Conservation (phyloP, 2,113 vertebrate species). For the Malaclemys terrapin region DNA sequence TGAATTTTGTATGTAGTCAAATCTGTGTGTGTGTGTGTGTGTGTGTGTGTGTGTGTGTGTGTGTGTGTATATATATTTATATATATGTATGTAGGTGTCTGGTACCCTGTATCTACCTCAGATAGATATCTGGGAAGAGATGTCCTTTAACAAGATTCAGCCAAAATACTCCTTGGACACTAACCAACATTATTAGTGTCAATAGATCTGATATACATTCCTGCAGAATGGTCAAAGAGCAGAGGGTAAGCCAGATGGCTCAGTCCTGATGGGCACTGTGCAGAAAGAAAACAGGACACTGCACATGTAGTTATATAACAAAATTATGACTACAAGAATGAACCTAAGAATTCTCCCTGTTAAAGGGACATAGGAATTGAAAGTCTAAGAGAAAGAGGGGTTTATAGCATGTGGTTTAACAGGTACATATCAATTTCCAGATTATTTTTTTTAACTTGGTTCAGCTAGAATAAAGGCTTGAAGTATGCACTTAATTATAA, state of each 20-base stretch:
- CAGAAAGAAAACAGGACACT: neutral
- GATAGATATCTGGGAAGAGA: neutral
- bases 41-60: accelerated
- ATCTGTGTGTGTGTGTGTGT: neutral
- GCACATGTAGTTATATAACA: neutral
- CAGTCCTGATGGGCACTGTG: neutral
- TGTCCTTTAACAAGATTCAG: neutral
- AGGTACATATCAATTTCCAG: neutral
- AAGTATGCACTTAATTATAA: neutral
- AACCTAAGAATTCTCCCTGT: neutral
- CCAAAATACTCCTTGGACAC: neutral
- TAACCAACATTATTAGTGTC: neutral
- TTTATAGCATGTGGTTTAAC: neutral
- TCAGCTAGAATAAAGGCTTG: neutral
- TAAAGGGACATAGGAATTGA: neutral
- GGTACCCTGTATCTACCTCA: neutral
- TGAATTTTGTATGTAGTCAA: neutral
- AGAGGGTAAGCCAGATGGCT: slow-evolving; percentile 51
- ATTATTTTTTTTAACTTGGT: neutral
- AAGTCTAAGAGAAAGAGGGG: neutral
- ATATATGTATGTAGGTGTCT: neutral
- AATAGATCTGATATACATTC: neutral
- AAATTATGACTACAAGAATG: neutral
- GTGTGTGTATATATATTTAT: too few relatives aligned
- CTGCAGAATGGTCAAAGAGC: neutral